Evolutionary conservation across 1,140 invertebrate genomes (phyloP), one percentile per base, ranked within the genome.

Genomic region (Eumaeus atala): DNA sequence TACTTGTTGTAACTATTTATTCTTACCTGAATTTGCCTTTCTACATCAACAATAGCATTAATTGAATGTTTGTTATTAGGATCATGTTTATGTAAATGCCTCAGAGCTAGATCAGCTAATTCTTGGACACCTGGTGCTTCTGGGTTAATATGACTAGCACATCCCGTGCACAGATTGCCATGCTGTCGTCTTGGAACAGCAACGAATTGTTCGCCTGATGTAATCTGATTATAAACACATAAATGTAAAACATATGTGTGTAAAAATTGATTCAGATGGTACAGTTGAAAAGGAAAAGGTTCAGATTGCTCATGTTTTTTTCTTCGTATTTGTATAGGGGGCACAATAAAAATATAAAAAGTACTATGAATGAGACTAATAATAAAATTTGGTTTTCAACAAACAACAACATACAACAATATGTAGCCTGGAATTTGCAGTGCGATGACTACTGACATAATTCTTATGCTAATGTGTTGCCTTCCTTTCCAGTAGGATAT

Each of bases 141-240:
- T 6, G 72, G 68, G 44, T 84, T 79, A 4, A 88, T 70, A 48
- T 77, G 72, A n/a, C 74, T 72, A 9, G 83, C 67, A 56, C 87
- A 89, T 10, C 79, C 85, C 17, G 79, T 66, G 54, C 87, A 88
- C 0, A 67, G 59, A 1, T 60, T 70, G 37, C 54, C 62, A 11
- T 67, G 59, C 54, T 72, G 60, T 8, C 64, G 62, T 17, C 80
- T 65, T n/a, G 78, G 77, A 40, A 87, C 67, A 34, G 86, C 87
- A 36, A 88, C 70, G 54, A 88, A 88, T 62, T 88, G 81, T 62
- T 88, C 87, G 9, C 86, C 84, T 21, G 87, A 88, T 9, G 81
- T 79, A 8, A 73, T 68, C 87, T 88, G 58, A 44, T 14, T 2
- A 28, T 28, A 28, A 28, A 28, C 21, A 28, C 6, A 28, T 28